Evolutionary conservation across 2,797 vertebrate species (phyloP), one percentile per base, ranked within the genome.

Genomic region (Acrossocheilus wenchowensis): DNA sequence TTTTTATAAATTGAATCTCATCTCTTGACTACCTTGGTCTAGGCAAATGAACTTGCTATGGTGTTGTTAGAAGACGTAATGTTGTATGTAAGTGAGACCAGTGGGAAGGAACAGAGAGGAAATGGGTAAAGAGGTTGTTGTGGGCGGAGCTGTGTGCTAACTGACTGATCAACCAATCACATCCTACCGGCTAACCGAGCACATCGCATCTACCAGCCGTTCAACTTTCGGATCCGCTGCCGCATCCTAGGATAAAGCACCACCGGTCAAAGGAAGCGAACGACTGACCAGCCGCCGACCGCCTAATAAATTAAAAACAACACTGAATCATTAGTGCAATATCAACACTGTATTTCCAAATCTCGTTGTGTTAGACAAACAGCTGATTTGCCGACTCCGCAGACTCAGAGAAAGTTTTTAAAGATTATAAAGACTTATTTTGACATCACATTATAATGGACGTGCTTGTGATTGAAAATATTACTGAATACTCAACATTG

Each of bases 191-290:
- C 84, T 86, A 74, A 86, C 83, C 87, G 77, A 90, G 60, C 82
- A 83, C 86, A 80, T 77, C 85, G 84, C 89, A 71, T 83, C 88
- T 57, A 84, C 87, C 80, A 71, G 86, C 80, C 57, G 80, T 77
- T 48, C 88, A 81, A 39, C 89, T 74, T 82, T 83, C 89, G 88
- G 91, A 89, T 83, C 85, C 79, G 69, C 81, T 54, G 39, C 82
- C 89, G 62, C 75, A 81, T 89, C 85, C 77, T 90, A 90, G 90
- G 91, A 91, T 83, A 90, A 88, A 88, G 86, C 75, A 73, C 87
- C 87, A 87, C 80, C 83, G 69, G 71, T 86, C 88, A 82, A 85
- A 87, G 88, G 87, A 89, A 88, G 77, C 81, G 71, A 86, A 84
- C 5, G 43, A 84, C 54, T 26, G 52, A 77, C 62, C 83, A 81